Base-by-base conservation (phyloP, 2,113 vertebrate species). In the Chlamydotis undulata region DNA sequence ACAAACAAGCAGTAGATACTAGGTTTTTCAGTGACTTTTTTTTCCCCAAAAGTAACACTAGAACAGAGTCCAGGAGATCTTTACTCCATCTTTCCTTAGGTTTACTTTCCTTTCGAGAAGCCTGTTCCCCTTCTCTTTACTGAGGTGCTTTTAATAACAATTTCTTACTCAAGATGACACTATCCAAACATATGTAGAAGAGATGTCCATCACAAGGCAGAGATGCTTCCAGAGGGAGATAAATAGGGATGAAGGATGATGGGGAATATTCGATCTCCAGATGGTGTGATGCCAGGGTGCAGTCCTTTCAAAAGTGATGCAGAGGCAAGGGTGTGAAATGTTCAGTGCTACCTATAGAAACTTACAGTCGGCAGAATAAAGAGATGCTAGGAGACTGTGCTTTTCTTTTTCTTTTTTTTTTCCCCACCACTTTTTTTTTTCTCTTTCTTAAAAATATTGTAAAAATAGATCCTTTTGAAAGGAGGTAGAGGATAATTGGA, bases 341-440 rank as follows among this genome's bases (percentile, higher is more conserved):
- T 25, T 26, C 3, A 12, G 6, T 39, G 14, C 12, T 74, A n/a
- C 35, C 22, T 53, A 39, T 16, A 61, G 50, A 77, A 83, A 53
- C 4, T 74, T 91, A 65, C 4, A 25, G 28, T 17, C 19, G 3
- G 7, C 24, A 83, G n/a, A 77, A 57, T 55, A 68, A 86, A 83
- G 55, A 75, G 19, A 49, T 64, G 5, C 1, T 39, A 65, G 4
- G 7, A 4, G 1, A 59, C 5, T 45, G 4, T 33, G 3, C 5
- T 29, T 59, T 59, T 19, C 7, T 41, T 37, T 64, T 45, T 47
- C 3, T 7, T 22, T 12, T 29, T 50, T 55, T 43, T 35, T 28
- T 75, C 41, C 18, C 21, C 49, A 47, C 47, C 17, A 47, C 49
- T 49, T 22, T 49, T 10, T 35, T 49, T 52, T n/a, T 22, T 17